phyloP scores from a whole-genome alignment of 2,113 vertebrate species.

The Gambusia holbrooki region DNA sequence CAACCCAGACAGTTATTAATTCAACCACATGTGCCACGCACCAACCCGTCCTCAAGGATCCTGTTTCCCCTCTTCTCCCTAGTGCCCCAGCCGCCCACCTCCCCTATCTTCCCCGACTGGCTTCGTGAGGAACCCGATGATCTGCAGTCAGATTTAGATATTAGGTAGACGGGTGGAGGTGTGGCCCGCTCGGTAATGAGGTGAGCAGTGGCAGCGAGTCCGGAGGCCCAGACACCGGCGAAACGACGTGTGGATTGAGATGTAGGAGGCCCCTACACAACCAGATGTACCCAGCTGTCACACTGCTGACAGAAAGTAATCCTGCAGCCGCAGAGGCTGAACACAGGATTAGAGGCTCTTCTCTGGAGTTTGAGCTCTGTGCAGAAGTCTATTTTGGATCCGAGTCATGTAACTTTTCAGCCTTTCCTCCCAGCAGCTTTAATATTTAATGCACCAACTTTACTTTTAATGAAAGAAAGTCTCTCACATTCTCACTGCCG shows the following conservation, averaged over 20 bases:
- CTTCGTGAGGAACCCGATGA: conserved; percentile 53
- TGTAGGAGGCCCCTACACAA: conserved; percentile 69
- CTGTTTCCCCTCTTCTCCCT: conserved; percentile 21
- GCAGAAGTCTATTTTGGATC: neutral
- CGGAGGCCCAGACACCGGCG: conserved; percentile 63
- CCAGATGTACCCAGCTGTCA: conserved; percentile 80
- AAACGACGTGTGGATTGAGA: conserved; percentile 77
- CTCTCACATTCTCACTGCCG: neutral
- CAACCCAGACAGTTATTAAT: conserved; percentile 52
- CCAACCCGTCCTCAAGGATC: conserved; percentile 49
- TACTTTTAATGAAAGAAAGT: neutral
- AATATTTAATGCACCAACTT: neutral
- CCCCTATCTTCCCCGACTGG: neutral
- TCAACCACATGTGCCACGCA: conserved; percentile 39
- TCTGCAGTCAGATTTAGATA: conserved; percentile 66
- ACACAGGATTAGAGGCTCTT: conserved; percentile 16
- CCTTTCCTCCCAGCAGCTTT: neutral
- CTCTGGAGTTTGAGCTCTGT: conserved; percentile 16
- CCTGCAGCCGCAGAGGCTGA: conserved; percentile 31
- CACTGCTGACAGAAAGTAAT: conserved; percentile 73
- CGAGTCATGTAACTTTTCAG: neutral
- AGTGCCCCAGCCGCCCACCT: neutral
- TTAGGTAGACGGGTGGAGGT: conserved; percentile 68
- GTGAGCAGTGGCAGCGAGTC: conserved; percentile 68
- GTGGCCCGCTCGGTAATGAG: conserved; percentile 71